Conservation (phyloP, 2,888 invertebrate genomes). For the Aporophyla nigra region DNA sequence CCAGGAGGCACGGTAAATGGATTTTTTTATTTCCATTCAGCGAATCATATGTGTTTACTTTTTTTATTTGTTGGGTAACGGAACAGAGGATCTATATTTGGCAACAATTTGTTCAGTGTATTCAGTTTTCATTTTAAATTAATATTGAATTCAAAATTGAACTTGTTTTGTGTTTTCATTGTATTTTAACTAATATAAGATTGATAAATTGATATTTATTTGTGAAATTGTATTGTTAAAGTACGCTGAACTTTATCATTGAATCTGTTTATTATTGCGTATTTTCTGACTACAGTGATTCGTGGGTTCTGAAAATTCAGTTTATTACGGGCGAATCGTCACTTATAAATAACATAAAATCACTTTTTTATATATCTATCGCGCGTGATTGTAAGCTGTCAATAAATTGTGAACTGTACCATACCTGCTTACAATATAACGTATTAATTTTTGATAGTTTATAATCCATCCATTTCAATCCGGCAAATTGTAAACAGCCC, state of each 20-base stretch:
- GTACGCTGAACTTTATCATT: slow-evolving; percentile 4
- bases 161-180: slow-evolving; percentile 14
- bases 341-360: too few species aligned
- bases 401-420: too few species aligned
- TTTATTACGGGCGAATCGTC: too few species aligned
- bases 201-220: slow-evolving; percentile 15
- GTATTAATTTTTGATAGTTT: too few species aligned
- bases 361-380: too few species aligned
- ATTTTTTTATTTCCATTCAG: slow-evolving; percentile 77
- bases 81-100: slow-evolving; percentile 46
- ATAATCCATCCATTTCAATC: too few species aligned
- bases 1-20: slow-evolving; percentile 76
- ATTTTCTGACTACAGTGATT: background rate
- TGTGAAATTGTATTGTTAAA: slow-evolving; percentile 21
- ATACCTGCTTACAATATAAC: too few species aligned
- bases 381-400: too few species aligned
- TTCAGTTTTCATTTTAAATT: slow-evolving; percentile 46
- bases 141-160: slow-evolving; percentile 47
- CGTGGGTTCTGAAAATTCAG: slow-evolving; percentile 15
- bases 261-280: slow-evolving; percentile 13
- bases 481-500: too few species aligned
- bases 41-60: slow-evolving; percentile 75
- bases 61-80: slow-evolving; percentile 65
- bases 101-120: slow-evolving; percentile 45
- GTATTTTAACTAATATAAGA: slow-evolving; percentile 11